These are phyloP conservation scores for Leptinotarsa tumamoca DNA, from an alignment of 2,888 invertebrate genomes.

Conservation along the genomic window DNA sequence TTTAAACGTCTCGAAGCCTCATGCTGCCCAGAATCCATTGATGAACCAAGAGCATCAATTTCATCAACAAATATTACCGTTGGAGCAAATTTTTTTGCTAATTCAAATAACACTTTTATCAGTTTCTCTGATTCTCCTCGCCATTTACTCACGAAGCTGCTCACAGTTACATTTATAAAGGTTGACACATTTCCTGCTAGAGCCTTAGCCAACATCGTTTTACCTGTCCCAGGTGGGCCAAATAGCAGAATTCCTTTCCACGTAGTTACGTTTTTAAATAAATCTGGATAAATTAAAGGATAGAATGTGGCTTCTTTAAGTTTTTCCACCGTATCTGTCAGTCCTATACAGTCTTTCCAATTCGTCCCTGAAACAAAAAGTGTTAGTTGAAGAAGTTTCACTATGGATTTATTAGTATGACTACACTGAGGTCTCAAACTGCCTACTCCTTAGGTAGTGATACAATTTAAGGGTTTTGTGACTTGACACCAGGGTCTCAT, in stretches of 20 bases:
- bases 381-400: no score
- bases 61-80: constrained; percentile 95
- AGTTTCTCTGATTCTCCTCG: constrained; percentile 95
- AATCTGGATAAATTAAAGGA: constrained; percentile 78
- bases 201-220: constrained; percentile 90
- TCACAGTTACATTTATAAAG: constrained; percentile 92
- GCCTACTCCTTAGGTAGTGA: no score
- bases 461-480: no score
- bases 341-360: constrained; percentile 87
- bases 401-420: no score
- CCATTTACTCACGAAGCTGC: constrained; percentile 95
- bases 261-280: constrained; percentile 78
- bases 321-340: constrained; percentile 79
- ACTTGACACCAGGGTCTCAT: no score
- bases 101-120: constrained; percentile 87
- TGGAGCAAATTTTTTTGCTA: constrained; percentile 83
- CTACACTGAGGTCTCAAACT: no score
- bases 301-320: constrained; percentile 90
- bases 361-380: constrained; percentile 14
- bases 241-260: constrained; percentile 82
- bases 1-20: constrained; percentile 90
- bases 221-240: constrained; percentile 82
- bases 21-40: constrained; percentile 78
- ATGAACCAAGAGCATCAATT: constrained; percentile 85
- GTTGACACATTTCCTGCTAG: constrained; percentile 84